Percentiles rank a stretch among this genome's conserved stretches.
phyloP scores from a whole-genome alignment of 2,113 vertebrate genomes.

The Oreochromis aureus region DNA sequence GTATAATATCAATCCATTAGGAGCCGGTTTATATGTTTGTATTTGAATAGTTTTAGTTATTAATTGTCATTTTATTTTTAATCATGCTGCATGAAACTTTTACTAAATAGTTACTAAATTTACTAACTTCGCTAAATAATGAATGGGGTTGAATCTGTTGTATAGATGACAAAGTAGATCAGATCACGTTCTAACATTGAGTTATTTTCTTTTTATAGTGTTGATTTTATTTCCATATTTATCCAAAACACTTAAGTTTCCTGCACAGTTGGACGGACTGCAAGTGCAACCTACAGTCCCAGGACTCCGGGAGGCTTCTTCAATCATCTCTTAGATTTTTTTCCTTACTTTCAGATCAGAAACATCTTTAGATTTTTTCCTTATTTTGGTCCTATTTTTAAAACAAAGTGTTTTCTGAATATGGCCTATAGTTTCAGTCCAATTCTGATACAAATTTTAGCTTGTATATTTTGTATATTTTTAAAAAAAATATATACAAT shows the following conservation, averaged over 20 bases:
- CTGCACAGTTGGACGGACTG: neutral
- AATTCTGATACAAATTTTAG: neutral
- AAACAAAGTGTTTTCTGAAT: neutral
- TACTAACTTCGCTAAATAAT: neutral
- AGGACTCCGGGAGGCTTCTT: neutral
- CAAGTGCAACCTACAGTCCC: neutral
- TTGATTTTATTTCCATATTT: neutral
- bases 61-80: neutral
- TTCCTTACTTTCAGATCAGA: neutral
- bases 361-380: neutral
- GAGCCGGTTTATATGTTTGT: neutral
- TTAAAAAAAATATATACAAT: fast-evolving
- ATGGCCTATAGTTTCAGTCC: neutral
- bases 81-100: neutral
- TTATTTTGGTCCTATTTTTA: neutral
- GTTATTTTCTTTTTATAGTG: neutral
- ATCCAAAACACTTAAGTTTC: neutral
- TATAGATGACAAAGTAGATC: neutral
- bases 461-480: neutral
- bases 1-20: neutral
- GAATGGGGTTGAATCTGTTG: neutral
- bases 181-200: neutral
- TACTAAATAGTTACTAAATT: neutral
- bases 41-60: neutral
- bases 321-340: neutral